Evolutionary conservation across 2,888 invertebrate species (phyloP).

Genomic region (Panopea generosa): DNA sequence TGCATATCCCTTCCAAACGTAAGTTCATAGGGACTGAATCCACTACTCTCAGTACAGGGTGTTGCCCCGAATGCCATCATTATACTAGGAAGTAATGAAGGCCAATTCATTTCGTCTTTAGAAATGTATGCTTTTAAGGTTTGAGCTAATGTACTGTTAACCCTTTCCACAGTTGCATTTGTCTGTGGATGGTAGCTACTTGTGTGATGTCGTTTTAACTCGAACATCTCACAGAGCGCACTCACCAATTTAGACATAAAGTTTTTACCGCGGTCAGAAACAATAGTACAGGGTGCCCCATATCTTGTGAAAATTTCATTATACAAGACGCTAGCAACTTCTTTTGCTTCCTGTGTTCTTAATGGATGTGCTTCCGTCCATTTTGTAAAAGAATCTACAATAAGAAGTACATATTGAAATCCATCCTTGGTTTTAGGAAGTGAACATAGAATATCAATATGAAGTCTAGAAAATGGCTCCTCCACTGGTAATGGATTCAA

Average conservation of each 20-base stretch:
- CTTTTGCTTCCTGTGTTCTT: too few species aligned
- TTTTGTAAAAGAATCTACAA: too few species aligned
- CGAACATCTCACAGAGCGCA: too few species aligned
- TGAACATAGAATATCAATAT: slow-evolving; percentile 58
- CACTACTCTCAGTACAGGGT: too few species aligned
- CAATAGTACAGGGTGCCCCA: slow-evolving; percentile 55
- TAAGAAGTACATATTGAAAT: too few species aligned
- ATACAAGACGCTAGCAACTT: slow-evolving; percentile 54
- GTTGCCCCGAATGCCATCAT: slow-evolving; percentile 59
- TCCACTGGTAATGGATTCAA: slow-evolving; percentile 44
- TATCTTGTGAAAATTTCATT: slow-evolving; percentile 52
- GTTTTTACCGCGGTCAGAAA: too few species aligned
- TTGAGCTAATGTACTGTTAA: too few species aligned
- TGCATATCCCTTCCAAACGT: too few species aligned
- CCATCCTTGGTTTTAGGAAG: too few species aligned
- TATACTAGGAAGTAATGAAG: slow-evolving; percentile 37
- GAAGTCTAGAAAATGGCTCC: slow-evolving; percentile 31
- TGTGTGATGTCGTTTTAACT: slow-evolving; percentile 50
- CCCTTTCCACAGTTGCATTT: slow-evolving; percentile 52
- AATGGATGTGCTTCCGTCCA: too few species aligned
- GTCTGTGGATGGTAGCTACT: slow-evolving; percentile 61
- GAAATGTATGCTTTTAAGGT: slow-evolving; percentile 39
- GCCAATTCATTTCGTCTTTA: slow-evolving; percentile 55
- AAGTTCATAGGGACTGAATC: slow-evolving; percentile 41
- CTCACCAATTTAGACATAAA: slow-evolving; percentile 51